A percentile compares a stretch with the other conserved stretches of the same genome.
Conservation (phyloP, 2,888 invertebrate genomes). For the Eucera pruinosa region DNA sequence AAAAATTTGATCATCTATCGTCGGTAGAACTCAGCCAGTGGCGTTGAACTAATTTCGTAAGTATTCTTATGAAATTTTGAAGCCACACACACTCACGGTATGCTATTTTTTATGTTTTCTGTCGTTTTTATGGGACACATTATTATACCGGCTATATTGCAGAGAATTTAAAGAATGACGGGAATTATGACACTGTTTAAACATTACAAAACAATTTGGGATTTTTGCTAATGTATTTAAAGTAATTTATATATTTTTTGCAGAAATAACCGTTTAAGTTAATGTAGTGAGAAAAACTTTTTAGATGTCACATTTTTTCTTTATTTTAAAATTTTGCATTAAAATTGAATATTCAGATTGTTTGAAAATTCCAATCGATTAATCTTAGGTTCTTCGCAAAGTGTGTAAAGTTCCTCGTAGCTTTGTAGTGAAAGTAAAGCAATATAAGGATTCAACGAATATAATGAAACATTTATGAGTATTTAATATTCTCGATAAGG, state of each 20-base stretch:
- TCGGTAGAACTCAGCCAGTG: conserved; percentile 21
- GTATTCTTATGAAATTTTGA: conserved; percentile 33
- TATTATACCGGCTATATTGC: background rate
- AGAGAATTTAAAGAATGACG: background rate
- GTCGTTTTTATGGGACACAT: background rate
- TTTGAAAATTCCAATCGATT: background rate
- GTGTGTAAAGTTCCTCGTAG: conserved; percentile 7
- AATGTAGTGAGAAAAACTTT: too few relatives aligned
- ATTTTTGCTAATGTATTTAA: background rate
- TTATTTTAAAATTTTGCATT: background rate
- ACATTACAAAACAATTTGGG: background rate
- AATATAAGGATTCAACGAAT: conserved; percentile 19
- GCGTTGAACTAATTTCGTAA: conserved; percentile 39
- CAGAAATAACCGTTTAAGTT: too few relatives aligned
- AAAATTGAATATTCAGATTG: background rate
- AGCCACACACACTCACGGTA: background rate
- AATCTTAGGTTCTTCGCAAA: background rate
- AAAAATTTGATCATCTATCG: conserved; percentile 25
- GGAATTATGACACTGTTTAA: background rate
- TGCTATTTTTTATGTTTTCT: background rate
- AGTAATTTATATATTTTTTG: background rate
- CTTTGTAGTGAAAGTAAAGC: conserved; percentile 21
- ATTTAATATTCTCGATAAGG: conserved; percentile 13
- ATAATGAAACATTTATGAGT: background rate
- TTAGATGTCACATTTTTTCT: background rate